A percentile compares a stretch with the other conserved stretches of the same genome.
Conservation (phyloP, 2,888 invertebrate species). For the Rhingia campestris region DNA sequence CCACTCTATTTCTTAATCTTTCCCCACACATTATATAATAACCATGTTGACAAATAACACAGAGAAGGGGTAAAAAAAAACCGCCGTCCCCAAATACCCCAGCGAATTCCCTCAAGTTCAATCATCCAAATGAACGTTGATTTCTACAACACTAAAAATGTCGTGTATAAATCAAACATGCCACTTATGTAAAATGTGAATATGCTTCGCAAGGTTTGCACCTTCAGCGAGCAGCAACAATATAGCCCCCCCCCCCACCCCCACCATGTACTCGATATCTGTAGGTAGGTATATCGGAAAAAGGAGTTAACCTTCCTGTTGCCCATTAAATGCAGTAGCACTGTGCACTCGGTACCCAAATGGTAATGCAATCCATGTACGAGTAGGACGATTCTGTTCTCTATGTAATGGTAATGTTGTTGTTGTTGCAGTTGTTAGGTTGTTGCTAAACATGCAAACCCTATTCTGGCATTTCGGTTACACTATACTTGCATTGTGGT, state of each 20-base stretch:
- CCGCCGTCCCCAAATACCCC: too few relatives aligned
- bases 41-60: too few relatives aligned
- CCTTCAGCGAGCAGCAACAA: constrained; percentile 28
- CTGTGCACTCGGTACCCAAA: constrained; percentile 8
- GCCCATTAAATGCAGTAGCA: constrained; percentile 39
- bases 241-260: constrained; percentile 30
- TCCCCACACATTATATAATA: too few relatives aligned
- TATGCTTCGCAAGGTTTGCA: constrained; percentile 19
- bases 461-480: constrained; percentile 65
- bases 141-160: constrained; percentile 19
- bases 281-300: constrained; percentile 27
- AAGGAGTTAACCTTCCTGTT: constrained; percentile 49
- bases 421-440: constrained; percentile 49
- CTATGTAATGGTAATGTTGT: constrained; percentile 53
- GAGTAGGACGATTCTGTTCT: constrained; percentile 1
- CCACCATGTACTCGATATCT: neutral
- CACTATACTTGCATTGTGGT: constrained; percentile 67
- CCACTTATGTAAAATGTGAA: constrained; percentile 20
- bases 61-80: too few relatives aligned
- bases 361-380: constrained; percentile 22
- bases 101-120: neutral
- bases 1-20: too few relatives aligned
- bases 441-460: constrained; percentile 72
- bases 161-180: constrained; percentile 39
- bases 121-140: constrained; percentile 17